Percentiles rank a stretch among this genome's conserved stretches.
phyloP scores from a whole-genome alignment of 2,113 vertebrate species.

The Petrocephalus zakoni region DNA sequence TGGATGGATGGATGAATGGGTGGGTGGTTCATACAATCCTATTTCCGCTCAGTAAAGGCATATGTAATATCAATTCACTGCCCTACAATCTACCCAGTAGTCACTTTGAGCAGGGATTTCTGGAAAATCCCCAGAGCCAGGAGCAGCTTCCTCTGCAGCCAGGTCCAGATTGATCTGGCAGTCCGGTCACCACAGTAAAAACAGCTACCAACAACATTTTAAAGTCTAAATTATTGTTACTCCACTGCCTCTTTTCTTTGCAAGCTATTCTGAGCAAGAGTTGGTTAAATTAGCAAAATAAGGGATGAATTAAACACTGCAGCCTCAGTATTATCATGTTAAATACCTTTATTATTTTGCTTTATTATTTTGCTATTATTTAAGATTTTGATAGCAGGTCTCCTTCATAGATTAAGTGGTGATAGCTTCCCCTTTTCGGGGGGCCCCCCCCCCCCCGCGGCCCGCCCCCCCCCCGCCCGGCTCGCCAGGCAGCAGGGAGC shows the following conservation, averaged over 20 bases:
- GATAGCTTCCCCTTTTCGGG: neutral
- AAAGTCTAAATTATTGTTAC: neutral
- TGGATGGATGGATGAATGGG: neutral
- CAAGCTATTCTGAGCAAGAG: neutral
- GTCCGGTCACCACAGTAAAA: neutral
- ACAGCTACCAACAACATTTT: neutral
- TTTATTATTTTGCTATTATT: too few relatives aligned
- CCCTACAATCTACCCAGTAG: neutral
- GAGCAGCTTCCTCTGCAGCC: neutral
- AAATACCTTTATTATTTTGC: neutral
- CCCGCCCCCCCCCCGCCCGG: too few relatives aligned
- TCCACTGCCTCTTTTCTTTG: neutral
- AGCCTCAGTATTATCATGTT: neutral
- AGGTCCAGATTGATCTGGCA: neutral
- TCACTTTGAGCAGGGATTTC: neutral
- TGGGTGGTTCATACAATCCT: neutral
- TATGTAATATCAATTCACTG: neutral
- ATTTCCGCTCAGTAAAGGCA: neutral
- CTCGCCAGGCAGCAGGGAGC: too few relatives aligned
- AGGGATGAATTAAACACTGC: neutral
- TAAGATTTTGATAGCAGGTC: too few relatives aligned
- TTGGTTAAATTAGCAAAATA: neutral
- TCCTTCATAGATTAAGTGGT: neutral
- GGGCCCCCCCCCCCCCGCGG: neutral
- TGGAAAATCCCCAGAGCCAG: neutral